Conservation (phyloP, 2,113 vertebrate genomes). For the Alethe castanea region DNA sequence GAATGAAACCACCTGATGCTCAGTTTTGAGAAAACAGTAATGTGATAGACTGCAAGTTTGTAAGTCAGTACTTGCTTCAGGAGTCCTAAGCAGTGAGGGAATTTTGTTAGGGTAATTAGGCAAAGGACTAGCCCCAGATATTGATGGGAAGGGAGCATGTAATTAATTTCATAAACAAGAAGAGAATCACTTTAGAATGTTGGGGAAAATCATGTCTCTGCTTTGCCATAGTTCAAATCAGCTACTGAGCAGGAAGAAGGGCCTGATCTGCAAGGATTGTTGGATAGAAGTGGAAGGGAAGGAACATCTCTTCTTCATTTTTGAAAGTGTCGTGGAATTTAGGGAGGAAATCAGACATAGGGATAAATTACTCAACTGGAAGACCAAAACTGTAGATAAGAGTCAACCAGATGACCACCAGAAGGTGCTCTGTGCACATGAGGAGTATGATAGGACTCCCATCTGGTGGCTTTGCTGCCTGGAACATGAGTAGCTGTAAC, state of each 20-base stretch:
- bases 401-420: neutral
- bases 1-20: neutral
- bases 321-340: neutral
- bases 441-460: neutral
- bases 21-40: neutral
- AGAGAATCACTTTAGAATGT: neutral
- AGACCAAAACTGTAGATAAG: neutral
- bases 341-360: neutral
- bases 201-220: neutral
- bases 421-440: neutral
- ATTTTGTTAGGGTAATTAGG: neutral
- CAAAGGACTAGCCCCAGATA: neutral
- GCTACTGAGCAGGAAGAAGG: neutral
- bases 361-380: neutral
- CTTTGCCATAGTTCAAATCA: neutral
- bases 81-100: neutral
- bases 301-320: neutral
- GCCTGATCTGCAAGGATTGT: neutral
- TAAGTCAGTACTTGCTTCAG: neutral
- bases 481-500: neutral
- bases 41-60: neutral
- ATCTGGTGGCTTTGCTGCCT: neutral
- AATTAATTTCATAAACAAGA: neutral
- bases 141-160: neutral
- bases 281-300: neutral